Evolutionary conservation across 1,140 invertebrate genomes (phyloP), one percentile per base, ranked within the genome.

Genomic region (Bombyx mandarina): DNA sequence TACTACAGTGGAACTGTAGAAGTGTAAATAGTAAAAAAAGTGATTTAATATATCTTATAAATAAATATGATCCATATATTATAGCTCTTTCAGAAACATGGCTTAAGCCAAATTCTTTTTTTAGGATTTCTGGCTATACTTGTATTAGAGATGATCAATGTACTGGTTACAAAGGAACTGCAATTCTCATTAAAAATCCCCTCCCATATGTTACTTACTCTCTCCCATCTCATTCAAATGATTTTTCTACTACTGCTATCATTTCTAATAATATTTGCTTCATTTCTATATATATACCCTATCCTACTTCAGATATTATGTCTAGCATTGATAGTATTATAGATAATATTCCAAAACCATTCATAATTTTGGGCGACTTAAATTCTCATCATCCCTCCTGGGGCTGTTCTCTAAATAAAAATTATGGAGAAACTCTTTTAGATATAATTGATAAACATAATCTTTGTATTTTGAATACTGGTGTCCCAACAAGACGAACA

Each of bases 21-120:
- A n/a, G n/a, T n/a, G n/a, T n/a, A n/a, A n/a, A n/a, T n/a, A n/a
- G n/a, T n/a, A n/a, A n/a, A n/a, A n/a, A n/a, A n/a, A n/a, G n/a
- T n/a, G n/a, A n/a, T n/a, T n/a, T n/a, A n/a, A n/a, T n/a, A n/a
- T n/a, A n/a, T n/a, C n/a, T n/a, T n/a, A n/a, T n/a, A n/a, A n/a
- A n/a, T n/a, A n/a, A n/a, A n/a, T n/a, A n/a, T n/a, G n/a, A n/a
- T n/a, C n/a, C n/a, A n/a, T n/a, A n/a, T n/a, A n/a, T n/a, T n/a
- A n/a, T n/a, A n/a, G n/a, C 61, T 45, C 35, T 63, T n/a, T 58
- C 56, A 47, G 65, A 63, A 53, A 67, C 65, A 50, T 67, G 65
- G 61, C 47, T 66, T 43, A 61, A 61, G 18, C 60, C 63, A 47
- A 45, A 58, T 7, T 54, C 55, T 50, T 26, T 48, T 43, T 65